Evolutionary conservation across 1,140 invertebrate species (phyloP), one percentile per base, ranked within the genome.

Genomic region (Aleiodes sp.): DNA sequence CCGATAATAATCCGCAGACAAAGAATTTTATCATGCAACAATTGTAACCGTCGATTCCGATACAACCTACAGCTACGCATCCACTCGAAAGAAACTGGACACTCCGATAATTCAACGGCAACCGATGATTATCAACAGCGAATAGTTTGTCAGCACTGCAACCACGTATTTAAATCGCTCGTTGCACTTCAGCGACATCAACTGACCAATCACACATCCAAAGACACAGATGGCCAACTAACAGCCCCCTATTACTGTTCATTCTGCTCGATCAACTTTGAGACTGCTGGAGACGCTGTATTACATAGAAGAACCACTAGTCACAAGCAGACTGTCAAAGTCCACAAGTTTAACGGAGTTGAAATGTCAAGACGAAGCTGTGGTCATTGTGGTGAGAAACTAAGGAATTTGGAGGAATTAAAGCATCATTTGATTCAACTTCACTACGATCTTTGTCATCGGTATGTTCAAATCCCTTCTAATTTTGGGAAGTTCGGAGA

Each of bases 1-100:
- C 92, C 94, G 0, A 91, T 95, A 65, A 90, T 94, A 56, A 92
- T 96, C 67, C 88, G 91, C 70, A 91, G 93, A 75, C 89, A 90
- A 59, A 87, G 84, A 29, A 81, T 88, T 8, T 85, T 93, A 0
- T 80, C 82, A 19, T 94, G 93, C 77, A 80, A 84, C 10, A 88
- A 86, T 14, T 94, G 93, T 76, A 74, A 81, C 7, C 81, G 87
- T 57, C 85, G 87, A 31, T 94, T 94, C 79, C 84, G 89, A 14
- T 92, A 91, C 68, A 94, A 94, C 72, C 80, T 91, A 1, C 90
- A 93, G 74, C 81, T 94, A n/a, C 88, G 90, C 4, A 78, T 86
- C 6, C 93, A 94, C 74, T 87, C 87, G 21, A 80, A 82, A 19
- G 83, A 82, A 56, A 87, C 87, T 2, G 88, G 88, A 1, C 90